Conservation (phyloP, 2,113 vertebrate species). For the Stigmatopora argus region DNA sequence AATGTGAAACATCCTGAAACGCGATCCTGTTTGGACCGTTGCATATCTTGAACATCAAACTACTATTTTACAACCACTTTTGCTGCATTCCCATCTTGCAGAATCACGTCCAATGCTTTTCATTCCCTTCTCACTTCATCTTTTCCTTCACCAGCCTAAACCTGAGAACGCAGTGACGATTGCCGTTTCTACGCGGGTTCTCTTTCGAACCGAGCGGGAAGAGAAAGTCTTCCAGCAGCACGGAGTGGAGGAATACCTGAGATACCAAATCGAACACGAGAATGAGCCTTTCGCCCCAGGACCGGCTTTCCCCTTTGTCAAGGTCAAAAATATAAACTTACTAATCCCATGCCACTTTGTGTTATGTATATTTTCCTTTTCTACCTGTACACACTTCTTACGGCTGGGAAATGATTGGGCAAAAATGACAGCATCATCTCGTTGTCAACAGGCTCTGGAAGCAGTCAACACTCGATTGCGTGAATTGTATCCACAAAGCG, state of each 20-base stretch:
- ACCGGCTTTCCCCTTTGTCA: slow-evolving; percentile 90
- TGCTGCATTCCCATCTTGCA: not conserved
- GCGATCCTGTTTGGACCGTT: no score
- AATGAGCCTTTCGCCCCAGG: slow-evolving; percentile 88
- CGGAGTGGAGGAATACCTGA: slow-evolving; percentile 90
- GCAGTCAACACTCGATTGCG: slow-evolving; percentile 81
- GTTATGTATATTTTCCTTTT: no score
- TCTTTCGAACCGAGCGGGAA: slow-evolving; percentile 94
- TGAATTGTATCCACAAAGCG: slow-evolving; percentile 85
- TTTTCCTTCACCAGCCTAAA: slow-evolving; percentile 75
- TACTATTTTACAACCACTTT: not conserved
- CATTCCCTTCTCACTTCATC: not conserved
- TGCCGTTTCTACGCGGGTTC: slow-evolving; percentile 86
- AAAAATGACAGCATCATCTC: not conserved
- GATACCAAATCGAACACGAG: slow-evolving; percentile 90
- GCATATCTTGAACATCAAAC: not conserved
- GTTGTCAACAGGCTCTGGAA: slow-evolving; percentile 80
- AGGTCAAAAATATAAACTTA: slow-evolving; percentile 65
- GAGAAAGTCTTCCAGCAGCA: slow-evolving; percentile 83
- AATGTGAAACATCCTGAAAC: no score
- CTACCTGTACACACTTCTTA: no score
- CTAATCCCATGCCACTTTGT: no score
- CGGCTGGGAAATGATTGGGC: no score
- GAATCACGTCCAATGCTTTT: not conserved
- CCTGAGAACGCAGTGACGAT: slow-evolving; percentile 92